Evolutionary conservation across 2,113 vertebrate genomes (phyloP), one percentile per base, ranked within the genome.

Genomic region (Pituophis catenifer): DNA sequence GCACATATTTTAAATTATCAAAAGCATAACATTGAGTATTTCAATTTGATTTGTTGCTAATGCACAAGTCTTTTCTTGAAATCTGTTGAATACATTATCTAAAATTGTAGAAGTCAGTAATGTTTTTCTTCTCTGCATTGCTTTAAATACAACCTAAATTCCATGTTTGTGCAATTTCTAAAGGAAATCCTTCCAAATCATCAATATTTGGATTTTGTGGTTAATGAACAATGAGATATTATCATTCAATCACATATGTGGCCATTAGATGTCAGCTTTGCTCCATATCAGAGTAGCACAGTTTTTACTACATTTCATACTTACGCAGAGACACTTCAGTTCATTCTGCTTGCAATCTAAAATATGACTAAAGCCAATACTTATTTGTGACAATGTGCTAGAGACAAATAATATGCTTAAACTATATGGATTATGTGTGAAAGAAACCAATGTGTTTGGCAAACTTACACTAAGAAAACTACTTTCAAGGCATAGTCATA

Each of bases 201-300:
- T 91, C 81, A 48, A 91, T 59, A 86, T 86, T 9, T 86, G n/a
- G 50, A 24, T 57, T 91, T 57, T 38, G n/a, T n/a, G n/a, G 29
- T 89, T 59, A 53, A 21, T 58, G 55, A 48, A 48, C n/a, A 70
- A 48, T 81, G 19, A 44, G 55, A 85, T 8, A 48, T 19, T 50
- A 21, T n/a, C 53, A 44, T 62, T 48, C 58, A 33, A n/a, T 38
- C 19, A 52, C 50, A 62, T 92, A n/a, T 12, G 2, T 95, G 29
- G 91, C 96, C 97, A 26, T 96, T 97, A 97, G 97, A 94, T 96
- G 97, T 96, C 97, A 94, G 85, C n/a, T 58, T 92, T 62, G 26
- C 58, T 88, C 92, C 0, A 38, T 58, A 1, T n/a, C 44, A 0
- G 3, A 54, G 21, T 75, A 50, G 8, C 2, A 0, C 29, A 87